phyloP scores from a whole-genome alignment of 2,113 vertebrate species.

The Gobio gobio region DNA sequence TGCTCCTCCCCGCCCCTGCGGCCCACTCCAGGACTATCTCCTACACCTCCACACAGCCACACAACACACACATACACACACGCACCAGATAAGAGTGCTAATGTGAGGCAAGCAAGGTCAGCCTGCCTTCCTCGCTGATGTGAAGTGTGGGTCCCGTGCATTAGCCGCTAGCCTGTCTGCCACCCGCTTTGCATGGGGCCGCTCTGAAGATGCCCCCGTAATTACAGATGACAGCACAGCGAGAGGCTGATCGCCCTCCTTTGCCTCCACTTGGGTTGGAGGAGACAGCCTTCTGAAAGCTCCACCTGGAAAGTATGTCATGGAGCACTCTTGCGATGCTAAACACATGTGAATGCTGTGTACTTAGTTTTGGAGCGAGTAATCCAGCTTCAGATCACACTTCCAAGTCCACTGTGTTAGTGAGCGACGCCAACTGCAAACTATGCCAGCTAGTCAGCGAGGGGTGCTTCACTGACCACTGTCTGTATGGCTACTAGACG shows the following conservation, averaged over 20 bases:
- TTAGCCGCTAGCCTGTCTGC: conserved; percentile 59
- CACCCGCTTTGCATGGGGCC: conserved; percentile 48
- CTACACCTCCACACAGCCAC: conserved; percentile 66
- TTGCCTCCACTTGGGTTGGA: conserved; percentile 29
- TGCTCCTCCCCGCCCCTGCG: conserved; percentile 73
- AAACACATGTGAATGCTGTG: conserved; percentile 20
- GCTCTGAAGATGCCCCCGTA: conserved; percentile 50
- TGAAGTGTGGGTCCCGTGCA: conserved; percentile 61
- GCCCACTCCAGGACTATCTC: conserved; percentile 73
- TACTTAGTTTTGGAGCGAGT: background rate
- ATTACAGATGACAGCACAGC: conserved; percentile 52
- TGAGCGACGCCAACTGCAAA: background rate
- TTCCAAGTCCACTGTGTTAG: background rate
- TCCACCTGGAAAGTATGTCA: conserved; percentile 38
- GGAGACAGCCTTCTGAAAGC: conserved; percentile 33
- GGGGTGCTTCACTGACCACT: background rate
- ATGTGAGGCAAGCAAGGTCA: conserved; percentile 68
- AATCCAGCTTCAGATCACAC: conserved; percentile 15
- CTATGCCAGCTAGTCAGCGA: background rate
- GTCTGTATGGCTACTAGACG: background rate
- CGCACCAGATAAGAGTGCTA: conserved; percentile 53
- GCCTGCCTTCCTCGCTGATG: conserved; percentile 32
- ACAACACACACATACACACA: conserved; percentile 57
- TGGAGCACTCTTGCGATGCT: conserved; percentile 38
- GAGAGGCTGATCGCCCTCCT: conserved; percentile 29